Base-by-base conservation (phyloP, 2,888 invertebrate species). In the Nematopogon swammerdamellus region DNA sequence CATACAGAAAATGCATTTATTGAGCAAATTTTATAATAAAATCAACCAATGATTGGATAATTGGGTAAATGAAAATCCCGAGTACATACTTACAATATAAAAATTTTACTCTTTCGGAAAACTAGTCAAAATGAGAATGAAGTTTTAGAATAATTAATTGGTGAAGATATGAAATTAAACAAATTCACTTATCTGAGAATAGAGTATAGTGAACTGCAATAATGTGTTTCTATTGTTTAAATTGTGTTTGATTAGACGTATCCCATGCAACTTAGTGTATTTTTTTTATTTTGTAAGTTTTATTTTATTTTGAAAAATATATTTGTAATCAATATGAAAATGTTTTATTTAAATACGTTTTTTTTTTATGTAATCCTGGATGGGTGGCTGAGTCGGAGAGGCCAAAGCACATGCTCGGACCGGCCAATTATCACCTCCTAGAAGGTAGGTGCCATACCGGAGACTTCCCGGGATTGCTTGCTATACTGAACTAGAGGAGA, bases 241-340 rank as follows among this genome's bases (percentile, higher is more conserved):
- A 36, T 14, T 14, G n/a, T 36, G 36, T 36, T 36, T 36, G 8
- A 14, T 36, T 6, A 36, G 36, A 36, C 3, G 8, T 36, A 14
- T 3, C 36, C 36, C 6, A 3, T 14, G 36, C 36, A 36, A 36
- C 36, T 36, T 36, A 36, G 36, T 36, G 36, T 8, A 36, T 67
- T 61, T 68, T n/a, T n/a, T n/a, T n/a, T 66, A 65, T 46, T 50
- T 47, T 47, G 46, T 71, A 73, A 67, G 67, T 68, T 65, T 62
- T 68, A 70, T 67, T 72, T 72, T 70, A 71, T 72, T 70, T 75
- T 64, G 74, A 70, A 75, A 76, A 72, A 70, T 68, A 71, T 75
- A 77, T 77, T 77, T 79, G 76, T 77, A 79, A 76, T 14, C 36
- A 36, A 36, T 36, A 36, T 8, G 14, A 3, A 3, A 14, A 14